Conservation (phyloP, 1,140 invertebrate genomes). For the Rhopalosiphum padi region DNA sequence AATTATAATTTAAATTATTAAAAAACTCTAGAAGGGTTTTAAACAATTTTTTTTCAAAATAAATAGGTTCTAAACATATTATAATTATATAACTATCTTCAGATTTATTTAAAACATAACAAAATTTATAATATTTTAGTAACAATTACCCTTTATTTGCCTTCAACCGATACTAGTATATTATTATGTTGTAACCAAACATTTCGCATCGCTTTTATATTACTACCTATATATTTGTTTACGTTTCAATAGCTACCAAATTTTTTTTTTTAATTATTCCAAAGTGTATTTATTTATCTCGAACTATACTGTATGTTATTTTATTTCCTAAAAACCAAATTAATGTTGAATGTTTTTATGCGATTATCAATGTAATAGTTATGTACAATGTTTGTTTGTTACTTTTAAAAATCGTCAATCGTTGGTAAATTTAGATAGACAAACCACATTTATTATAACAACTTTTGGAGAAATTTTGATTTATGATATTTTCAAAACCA, state of each 20-base stretch:
- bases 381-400: conserved; percentile 36
- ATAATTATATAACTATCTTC: conserved; percentile 51
- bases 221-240: conserved; percentile 12
- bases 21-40: conserved; percentile 23
- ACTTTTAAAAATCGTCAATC: conserved; percentile 43
- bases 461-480: conserved; percentile 44
- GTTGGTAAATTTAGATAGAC: conserved; percentile 37
- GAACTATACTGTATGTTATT: conserved; percentile 46
- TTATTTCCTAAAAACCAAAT: conserved; percentile 47
- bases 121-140: conserved; percentile 53
- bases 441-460: conserved; percentile 51
- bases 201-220: conserved; percentile 49
- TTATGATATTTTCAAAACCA: conserved; percentile 41
- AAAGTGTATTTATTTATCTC: conserved; percentile 51
- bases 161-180: conserved; percentile 42
- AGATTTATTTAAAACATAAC: conserved; percentile 57
- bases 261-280: conserved; percentile 40
- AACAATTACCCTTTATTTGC: conserved; percentile 50
- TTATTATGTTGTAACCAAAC: conserved; percentile 53
- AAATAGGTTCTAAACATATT: conserved; percentile 48
- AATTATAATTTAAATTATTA: conserved; percentile 44
- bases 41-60: conserved; percentile 49
- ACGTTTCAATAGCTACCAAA: conserved; percentile 30
- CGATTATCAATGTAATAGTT: conserved; percentile 41
- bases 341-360: conserved; percentile 48